phyloP scores from a whole-genome alignment of 2,113 vertebrate species.

The Anarhynchus alexandrinus region DNA sequence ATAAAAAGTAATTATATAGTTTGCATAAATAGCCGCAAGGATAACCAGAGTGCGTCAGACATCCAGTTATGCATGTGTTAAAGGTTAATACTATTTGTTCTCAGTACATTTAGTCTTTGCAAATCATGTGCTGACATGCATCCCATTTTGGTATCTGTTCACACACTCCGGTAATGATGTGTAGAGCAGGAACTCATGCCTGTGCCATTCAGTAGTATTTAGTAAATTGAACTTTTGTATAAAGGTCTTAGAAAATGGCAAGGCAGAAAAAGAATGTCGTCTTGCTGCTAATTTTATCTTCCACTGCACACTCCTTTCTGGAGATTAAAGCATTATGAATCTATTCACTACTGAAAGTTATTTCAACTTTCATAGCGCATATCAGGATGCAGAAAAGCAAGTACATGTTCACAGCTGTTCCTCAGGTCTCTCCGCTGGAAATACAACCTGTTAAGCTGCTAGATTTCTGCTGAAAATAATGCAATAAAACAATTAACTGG shows the following conservation, averaged over 20 bases:
- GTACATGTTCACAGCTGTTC: not conserved
- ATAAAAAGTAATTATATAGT: conserved; percentile 72
- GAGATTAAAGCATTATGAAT: conserved; percentile 1
- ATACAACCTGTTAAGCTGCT: not conserved
- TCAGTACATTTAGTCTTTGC: conserved; percentile 55
- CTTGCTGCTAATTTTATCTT: conserved; percentile 46
- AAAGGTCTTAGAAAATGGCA: conserved; percentile 69
- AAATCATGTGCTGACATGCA: conserved; percentile 72
- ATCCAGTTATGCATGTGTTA: conserved; percentile 63
- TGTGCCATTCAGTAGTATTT: conserved; percentile 47
- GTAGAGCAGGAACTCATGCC: conserved; percentile 21
- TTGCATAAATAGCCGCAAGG: conserved; percentile 64
- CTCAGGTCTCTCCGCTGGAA: not conserved
- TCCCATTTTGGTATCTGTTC: conserved; percentile 56
- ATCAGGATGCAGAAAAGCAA: not conserved
- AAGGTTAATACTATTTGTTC: conserved; percentile 62
- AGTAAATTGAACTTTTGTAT: conserved; percentile 42
- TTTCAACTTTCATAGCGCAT: not conserved
- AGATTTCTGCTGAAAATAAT: conserved; percentile 1
- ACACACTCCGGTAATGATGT: conserved; percentile 51
- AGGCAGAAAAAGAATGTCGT: conserved; percentile 5
- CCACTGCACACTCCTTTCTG: not conserved
- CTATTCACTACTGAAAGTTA: conserved; percentile 3
- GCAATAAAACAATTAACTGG: conserved; percentile 3
- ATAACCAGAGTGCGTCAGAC: conserved; percentile 61